phyloP scores from a whole-genome alignment of 2,113 vertebrate genomes.

The Hirundichthys speculiger region DNA sequence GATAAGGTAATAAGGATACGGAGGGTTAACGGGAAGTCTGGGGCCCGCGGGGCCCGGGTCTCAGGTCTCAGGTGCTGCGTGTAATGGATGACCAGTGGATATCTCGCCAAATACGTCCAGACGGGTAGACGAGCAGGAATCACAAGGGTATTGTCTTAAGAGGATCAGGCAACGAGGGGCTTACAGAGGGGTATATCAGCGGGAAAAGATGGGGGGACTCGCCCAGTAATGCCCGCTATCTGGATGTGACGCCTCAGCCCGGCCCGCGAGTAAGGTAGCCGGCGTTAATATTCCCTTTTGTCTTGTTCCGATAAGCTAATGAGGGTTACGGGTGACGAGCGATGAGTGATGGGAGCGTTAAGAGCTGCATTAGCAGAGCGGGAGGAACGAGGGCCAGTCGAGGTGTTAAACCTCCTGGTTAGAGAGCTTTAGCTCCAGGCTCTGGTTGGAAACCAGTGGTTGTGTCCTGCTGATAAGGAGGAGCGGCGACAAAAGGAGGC shows the following conservation, averaged over 20 bases:
- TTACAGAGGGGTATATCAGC: conserved; percentile 68
- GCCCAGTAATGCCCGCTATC: conserved; percentile 70
- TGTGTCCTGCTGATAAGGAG: conserved; percentile 26
- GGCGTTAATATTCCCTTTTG: conserved; percentile 73
- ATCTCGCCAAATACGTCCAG: conserved; percentile 55
- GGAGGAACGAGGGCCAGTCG: conserved; percentile 39
- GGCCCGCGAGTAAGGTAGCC: conserved; percentile 50
- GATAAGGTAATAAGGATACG: conserved; percentile 75
- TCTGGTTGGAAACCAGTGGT: conserved; percentile 27
- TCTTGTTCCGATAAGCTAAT: conserved; percentile 80
- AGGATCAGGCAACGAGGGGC: conserved; percentile 72
- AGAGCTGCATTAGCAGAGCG: conserved; percentile 67
- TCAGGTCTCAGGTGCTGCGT: conserved; percentile 39
- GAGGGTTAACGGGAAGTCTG: conserved; percentile 58
- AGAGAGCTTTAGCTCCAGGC: conserved; percentile 29
- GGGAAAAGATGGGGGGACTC: conserved; percentile 50
- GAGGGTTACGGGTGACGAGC: conserved; percentile 67
- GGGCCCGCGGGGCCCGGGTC: conserved; percentile 30
- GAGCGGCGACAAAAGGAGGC: conserved; percentile 3
- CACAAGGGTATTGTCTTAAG: conserved; percentile 72
- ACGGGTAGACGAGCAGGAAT: conserved; percentile 36
- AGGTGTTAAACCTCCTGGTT: conserved; percentile 41
- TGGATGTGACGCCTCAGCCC: conserved; percentile 68
- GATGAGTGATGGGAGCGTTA: conserved; percentile 57
- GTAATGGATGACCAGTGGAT: conserved; percentile 67